phyloP scores from a whole-genome alignment of 2,888 invertebrate genomes.

The Clunio marinus region DNA sequence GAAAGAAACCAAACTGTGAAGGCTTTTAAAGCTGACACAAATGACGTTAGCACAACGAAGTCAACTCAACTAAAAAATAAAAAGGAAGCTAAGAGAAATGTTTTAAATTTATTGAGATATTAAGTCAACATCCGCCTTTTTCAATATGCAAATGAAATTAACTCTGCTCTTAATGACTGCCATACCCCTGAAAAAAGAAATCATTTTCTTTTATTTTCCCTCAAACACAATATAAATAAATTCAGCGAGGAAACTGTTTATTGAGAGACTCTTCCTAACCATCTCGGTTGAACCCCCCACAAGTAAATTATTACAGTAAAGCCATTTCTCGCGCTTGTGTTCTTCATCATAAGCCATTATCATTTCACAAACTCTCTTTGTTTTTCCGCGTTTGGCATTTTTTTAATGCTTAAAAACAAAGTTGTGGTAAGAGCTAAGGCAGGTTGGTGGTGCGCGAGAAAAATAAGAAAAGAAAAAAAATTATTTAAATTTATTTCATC shows the following conservation, averaged over 20 bases:
- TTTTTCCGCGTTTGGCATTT: constrained; percentile 17
- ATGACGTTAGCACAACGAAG: no score
- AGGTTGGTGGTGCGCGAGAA: not conserved
- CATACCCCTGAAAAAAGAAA: no score
- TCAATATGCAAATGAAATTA: no score
- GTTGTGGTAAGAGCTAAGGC: not conserved
- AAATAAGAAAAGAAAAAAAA: not conserved
- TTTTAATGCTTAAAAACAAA: constrained; percentile 4
- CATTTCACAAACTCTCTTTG: no score
- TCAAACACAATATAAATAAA: not conserved
- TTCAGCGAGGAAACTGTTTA: not conserved
- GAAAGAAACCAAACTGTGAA: no score
- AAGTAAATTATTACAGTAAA: not conserved
- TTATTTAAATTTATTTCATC: constrained; percentile 37
- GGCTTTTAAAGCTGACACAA: no score
- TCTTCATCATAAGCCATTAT: constrained; percentile 26
- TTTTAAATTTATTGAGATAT: no score
- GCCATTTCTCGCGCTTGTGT: not conserved
- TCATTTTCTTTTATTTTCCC: not conserved
- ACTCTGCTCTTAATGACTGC: no score
- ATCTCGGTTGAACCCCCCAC: not conserved
- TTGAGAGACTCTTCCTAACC: not conserved
- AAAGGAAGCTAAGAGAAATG: no score
- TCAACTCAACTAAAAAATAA: no score
- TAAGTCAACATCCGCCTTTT: no score